Evolutionary conservation across 2,113 vertebrate genomes (phyloP).

Genomic region (Pipa parva): DNA sequence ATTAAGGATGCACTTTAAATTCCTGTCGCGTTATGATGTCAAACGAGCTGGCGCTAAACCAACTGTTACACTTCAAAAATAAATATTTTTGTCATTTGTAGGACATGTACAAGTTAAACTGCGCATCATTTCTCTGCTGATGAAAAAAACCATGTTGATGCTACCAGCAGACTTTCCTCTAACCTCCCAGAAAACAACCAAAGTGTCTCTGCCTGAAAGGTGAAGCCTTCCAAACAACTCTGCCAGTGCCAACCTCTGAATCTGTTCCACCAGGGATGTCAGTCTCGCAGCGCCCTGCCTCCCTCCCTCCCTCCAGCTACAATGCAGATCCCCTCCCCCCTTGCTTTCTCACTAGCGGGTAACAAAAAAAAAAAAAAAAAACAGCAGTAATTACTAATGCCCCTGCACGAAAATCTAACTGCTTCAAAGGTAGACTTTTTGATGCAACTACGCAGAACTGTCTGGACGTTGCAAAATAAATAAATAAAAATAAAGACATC

Average conservation of each 20-base stretch:
- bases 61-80: too few relatives aligned
- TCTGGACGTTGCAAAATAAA: slow-evolving; percentile 45
- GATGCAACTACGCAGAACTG: slow-evolving; percentile 59
- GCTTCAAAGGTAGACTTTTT: slow-evolving; percentile 49
- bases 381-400: slow-evolving; percentile 63
- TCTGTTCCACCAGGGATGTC: not conserved
- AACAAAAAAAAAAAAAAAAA: too few relatives aligned
- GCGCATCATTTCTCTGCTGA: not conserved
- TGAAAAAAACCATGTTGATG: too few relatives aligned
- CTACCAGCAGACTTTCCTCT: not conserved
- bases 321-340: slow-evolving; percentile 63
- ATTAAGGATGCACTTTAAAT: too few relatives aligned
- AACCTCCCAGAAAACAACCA: not conserved
- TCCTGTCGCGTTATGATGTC: too few relatives aligned
- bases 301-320: slow-evolving; percentile 44
- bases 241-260: not conserved
- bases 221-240: slow-evolving; percentile 4
- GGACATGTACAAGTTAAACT: too few relatives aligned
- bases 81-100: too few relatives aligned
- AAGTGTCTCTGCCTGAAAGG: not conserved
- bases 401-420: slow-evolving; percentile 59
- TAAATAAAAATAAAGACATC: too few relatives aligned
- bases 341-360: slow-evolving; percentile 46
- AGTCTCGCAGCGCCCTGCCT: not conserved
- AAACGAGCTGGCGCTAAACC: too few relatives aligned